Base-by-base conservation (phyloP, 2,888 invertebrate species). In the Macaria notata region DNA sequence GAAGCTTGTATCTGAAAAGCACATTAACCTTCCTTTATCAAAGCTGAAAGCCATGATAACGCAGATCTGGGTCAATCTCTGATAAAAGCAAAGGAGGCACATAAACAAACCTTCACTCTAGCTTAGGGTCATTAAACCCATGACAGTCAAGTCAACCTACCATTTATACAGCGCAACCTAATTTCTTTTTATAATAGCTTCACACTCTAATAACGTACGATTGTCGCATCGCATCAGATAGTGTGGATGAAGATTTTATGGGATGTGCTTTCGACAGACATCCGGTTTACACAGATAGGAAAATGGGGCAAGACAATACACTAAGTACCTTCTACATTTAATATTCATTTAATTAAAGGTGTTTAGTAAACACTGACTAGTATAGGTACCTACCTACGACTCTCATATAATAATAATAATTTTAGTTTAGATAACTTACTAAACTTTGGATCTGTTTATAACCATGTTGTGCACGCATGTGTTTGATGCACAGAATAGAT, bases 161-260 rank as follows among this genome's bases (percentile, higher is more conserved):
- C 43, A 79, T 81, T 73, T 42, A 73, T 76, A 79, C 78, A 73
- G 69, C 61, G 70, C 81, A 82, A 83, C 86, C 87, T 73, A 87
- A 86, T 89, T 90, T 87, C 85, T 81, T 80, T 81, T 78, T 72
- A 79, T 86, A 85, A 86, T 87, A 76, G 76, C 86, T 82, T 85
- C 73, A 83, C 82, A 86, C 66, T 85, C 90, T 88, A 88, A 69
- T 87, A 87, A 67, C 62, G 60, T 41, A 49, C 54, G 71, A 79
- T 83, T 84, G 83, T 81, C 78, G 76, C 72, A 69, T 75, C 62
- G 70, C 81, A 83, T 84, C 79, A 78, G 75, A 71, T 57, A 65
- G 63, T 1, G 19, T 19, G 19, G 19, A 19, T 19, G 19, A 19
- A 19, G 67, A 66, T 4, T 9, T 41, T 44, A 43, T 44, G 45